phyloP scores from a whole-genome alignment of 2,113 vertebrate genomes.

The Austrofundulus limnaeus region DNA sequence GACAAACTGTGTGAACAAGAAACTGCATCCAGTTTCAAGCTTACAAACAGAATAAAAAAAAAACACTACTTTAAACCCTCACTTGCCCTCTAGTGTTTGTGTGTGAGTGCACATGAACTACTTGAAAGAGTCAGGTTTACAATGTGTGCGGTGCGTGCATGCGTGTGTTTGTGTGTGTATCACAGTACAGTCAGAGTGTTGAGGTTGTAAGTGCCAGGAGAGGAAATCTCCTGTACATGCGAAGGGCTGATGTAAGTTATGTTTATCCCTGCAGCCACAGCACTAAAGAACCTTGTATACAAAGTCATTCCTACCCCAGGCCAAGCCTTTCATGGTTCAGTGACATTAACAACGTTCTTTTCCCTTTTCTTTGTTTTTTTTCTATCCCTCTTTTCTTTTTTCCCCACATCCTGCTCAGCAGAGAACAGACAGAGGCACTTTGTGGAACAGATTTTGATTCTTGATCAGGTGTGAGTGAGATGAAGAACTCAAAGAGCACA shows the following conservation, averaged over 20 bases:
- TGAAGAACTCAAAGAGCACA: conserved; percentile 21
- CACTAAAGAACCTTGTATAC: conserved; percentile 81
- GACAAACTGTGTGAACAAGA: conserved; percentile 44
- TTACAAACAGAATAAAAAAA: conserved; percentile 59
- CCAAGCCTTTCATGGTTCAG: conserved; percentile 83
- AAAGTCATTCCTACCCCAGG: conserved; percentile 82
- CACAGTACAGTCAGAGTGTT: conserved; percentile 63
- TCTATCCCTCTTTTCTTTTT: conserved; percentile 18
- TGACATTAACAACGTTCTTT: conserved; percentile 77
- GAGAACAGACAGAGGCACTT: conserved; percentile 48
- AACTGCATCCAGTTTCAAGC: conserved; percentile 46
- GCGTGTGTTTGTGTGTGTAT: conserved; percentile 49
- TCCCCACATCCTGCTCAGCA: conserved; percentile 43
- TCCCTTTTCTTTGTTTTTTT: conserved; percentile 51
- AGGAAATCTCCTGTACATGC: conserved; percentile 80
- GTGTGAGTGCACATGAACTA: conserved; percentile 47
- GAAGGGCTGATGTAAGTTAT: conserved; percentile 84
- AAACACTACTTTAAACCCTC: conserved; percentile 49
- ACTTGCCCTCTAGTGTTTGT: conserved; percentile 59
- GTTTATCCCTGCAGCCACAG: conserved; percentile 85
- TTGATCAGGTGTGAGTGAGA: conserved; percentile 47
- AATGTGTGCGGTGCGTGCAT: conserved; percentile 39
- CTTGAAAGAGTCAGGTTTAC: conserved; percentile 55
- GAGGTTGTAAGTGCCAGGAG: conserved; percentile 77
- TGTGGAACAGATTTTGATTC: conserved; percentile 51